Percentiles rank a stretch among this genome's conserved stretches.
Evolutionary conservation across 2,797 vertebrate genomes (phyloP).

Genomic region (Hemitrygon akajei): DNA sequence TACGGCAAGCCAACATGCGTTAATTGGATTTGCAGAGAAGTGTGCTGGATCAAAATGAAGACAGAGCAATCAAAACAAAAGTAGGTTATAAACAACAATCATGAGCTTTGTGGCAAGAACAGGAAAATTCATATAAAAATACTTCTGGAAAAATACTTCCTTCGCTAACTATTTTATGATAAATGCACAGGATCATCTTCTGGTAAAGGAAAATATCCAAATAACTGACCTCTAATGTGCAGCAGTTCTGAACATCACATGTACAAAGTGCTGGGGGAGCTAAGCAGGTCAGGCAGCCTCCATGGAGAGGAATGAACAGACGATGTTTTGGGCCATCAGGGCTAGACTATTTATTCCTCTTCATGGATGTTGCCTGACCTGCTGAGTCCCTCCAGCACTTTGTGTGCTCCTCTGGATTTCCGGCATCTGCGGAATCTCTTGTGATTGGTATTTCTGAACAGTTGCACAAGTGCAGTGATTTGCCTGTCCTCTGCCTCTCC

Average conservation of each 20-base stretch:
- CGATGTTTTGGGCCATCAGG: no score
- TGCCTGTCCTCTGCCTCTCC: not conserved
- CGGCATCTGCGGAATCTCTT: no score
- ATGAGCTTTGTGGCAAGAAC: not conserved
- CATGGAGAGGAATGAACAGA: no score
- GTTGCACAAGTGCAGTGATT: not conserved
- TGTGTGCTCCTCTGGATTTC: no score
- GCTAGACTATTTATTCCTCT: no score
- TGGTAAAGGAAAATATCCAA: not conserved
- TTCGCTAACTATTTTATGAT: not conserved
- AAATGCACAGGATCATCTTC: not conserved
- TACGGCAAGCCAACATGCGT: not conserved
- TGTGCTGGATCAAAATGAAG: not conserved
- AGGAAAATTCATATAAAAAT: not conserved
- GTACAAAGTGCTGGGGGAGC: no score
- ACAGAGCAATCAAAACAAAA: not conserved
- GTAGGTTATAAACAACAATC: not conserved
- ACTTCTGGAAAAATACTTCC: not conserved
- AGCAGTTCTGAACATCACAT: not conserved
- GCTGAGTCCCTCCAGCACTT: no score
- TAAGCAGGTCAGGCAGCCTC: no score
- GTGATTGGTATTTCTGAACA: not conserved
- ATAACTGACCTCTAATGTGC: not conserved
- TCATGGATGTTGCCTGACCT: no score
- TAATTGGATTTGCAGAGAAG: constrained; percentile 4